Percentiles rank a stretch among this genome's conserved stretches.
phyloP scores from a whole-genome alignment of 2,113 vertebrate species.

The Cryptotis parvus region DNA sequence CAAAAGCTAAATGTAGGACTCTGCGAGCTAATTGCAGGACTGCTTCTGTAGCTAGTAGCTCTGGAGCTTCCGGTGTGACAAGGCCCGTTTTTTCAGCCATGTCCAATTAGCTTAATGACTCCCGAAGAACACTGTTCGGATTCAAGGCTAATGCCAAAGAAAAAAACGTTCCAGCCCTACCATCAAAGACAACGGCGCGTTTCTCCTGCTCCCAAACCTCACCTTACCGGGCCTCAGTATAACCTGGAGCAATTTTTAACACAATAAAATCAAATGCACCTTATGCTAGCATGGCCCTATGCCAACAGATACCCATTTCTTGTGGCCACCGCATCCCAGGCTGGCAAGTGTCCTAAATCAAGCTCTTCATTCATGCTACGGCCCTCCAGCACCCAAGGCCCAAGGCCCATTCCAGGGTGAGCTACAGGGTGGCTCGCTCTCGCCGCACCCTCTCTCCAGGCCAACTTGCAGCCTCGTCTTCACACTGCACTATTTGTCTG shows the following conservation, averaged over 20 bases:
- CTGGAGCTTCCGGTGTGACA: conserved; percentile 10
- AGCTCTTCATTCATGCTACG: conserved; percentile 56
- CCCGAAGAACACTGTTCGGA: conserved; percentile 61
- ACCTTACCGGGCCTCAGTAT: conserved; percentile 26
- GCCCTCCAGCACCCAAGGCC: neutral
- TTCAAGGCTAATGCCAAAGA: conserved; percentile 56
- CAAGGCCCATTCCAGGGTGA: conserved; percentile 29
- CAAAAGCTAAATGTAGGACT: conserved; percentile 72
- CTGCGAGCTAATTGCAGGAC: conserved; percentile 55
- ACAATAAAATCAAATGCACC: conserved; percentile 53
- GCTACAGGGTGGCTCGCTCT: neutral
- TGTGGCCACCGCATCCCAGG: conserved; percentile 13
- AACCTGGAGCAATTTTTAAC: conserved; percentile 51
- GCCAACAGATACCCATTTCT: conserved; percentile 65
- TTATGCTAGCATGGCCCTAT: conserved; percentile 10
- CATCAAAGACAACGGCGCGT: conserved; percentile 15
- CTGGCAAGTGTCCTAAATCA: conserved; percentile 59
- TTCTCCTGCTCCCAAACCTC: conserved; percentile 14
- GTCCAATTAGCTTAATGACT: conserved; percentile 73
- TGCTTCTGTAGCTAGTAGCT: conserved; percentile 3
- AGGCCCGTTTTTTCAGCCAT: conserved; percentile 59
- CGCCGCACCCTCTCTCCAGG: neutral
- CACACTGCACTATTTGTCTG: neutral
- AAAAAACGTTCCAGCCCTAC: conserved; percentile 54
- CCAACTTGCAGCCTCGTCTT: neutral